Conservation (phyloP, 2,113 vertebrate genomes). For the Bungarus multicinctus region DNA sequence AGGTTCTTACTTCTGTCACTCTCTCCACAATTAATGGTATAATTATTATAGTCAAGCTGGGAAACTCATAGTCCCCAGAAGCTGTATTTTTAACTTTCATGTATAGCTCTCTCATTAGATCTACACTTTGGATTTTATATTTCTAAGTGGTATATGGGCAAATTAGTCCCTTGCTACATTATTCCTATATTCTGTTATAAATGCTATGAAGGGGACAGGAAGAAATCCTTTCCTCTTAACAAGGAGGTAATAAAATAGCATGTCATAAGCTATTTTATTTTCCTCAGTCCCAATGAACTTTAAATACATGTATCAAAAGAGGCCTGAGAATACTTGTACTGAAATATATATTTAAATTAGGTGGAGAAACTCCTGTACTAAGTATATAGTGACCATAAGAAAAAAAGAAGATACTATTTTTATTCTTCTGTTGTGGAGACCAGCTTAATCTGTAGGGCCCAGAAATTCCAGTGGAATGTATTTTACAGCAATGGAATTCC, state of each 20-base stretch:
- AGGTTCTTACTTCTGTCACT: neutral
- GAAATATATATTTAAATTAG: neutral
- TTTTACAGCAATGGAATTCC: slow-evolving; percentile 46
- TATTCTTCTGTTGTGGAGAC: neutral
- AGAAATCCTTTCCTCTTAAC: neutral
- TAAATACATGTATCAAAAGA: neutral
- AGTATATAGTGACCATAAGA: neutral
- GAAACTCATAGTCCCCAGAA: neutral
- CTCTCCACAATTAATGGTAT: neutral
- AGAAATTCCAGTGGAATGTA: slow-evolving; percentile 26
- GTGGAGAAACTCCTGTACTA: neutral
- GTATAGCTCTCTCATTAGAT: neutral
- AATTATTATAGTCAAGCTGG: neutral
- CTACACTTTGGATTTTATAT: neutral
- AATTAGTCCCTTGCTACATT: neutral
- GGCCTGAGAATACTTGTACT: neutral
- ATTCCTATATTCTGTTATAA: neutral
- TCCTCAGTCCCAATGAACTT: neutral
- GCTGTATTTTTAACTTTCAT: neutral
- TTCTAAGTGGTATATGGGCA: neutral
- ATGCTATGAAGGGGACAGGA: neutral
- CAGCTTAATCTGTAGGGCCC: neutral
- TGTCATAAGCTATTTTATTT: neutral
- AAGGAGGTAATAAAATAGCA: neutral
- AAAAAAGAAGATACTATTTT: slow-evolving; percentile 44